These are phyloP conservation scores for Lithophane ornitopus DNA, from an alignment of 2,888 invertebrate genomes.

Conservation along the genomic window DNA sequence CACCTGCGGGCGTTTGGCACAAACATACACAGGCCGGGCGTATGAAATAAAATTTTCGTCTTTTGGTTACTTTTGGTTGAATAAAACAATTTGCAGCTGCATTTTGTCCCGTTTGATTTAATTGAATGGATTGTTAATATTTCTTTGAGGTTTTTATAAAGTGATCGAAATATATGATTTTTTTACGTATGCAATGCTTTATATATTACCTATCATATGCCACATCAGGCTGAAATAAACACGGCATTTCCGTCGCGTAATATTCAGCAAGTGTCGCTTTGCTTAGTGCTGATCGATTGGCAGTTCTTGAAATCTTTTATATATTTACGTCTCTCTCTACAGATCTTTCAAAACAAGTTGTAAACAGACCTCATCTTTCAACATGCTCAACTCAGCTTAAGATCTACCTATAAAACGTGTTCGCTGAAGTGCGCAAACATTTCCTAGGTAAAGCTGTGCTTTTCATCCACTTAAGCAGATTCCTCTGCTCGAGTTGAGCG, in stretches of 20 bases:
- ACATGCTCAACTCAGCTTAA: slow-evolving; percentile 32
- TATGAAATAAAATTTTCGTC: slow-evolving; percentile 52
- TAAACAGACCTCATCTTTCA: slow-evolving; percentile 25
- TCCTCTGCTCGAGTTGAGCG: slow-evolving; percentile 55
- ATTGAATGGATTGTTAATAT: slow-evolving; percentile 17
- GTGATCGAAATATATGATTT: neutral
- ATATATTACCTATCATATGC: neutral
- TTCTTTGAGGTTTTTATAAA: neutral
- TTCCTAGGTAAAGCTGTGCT: slow-evolving; percentile 57
- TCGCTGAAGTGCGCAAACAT: slow-evolving; percentile 54
- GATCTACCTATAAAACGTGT: slow-evolving; percentile 43
- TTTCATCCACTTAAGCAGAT: slow-evolving; percentile 70
- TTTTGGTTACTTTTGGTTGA: slow-evolving; percentile 54
- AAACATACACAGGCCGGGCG: slow-evolving; percentile 31
- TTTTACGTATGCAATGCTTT: neutral
- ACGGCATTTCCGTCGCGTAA: neutral
- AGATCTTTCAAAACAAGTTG: slow-evolving; percentile 7
- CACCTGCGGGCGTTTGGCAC: slow-evolving; percentile 50
- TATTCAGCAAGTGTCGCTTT: neutral
- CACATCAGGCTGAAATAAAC: too few relatives aligned
- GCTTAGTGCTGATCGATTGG: neutral
- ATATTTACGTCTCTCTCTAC: neutral
- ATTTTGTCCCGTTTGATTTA: slow-evolving; percentile 24
- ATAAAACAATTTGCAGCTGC: slow-evolving; percentile 25
- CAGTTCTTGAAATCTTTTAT: neutral